Evolutionary conservation across 2,888 invertebrate species (phyloP).

Genomic region (Cerceris rybyensis): DNA sequence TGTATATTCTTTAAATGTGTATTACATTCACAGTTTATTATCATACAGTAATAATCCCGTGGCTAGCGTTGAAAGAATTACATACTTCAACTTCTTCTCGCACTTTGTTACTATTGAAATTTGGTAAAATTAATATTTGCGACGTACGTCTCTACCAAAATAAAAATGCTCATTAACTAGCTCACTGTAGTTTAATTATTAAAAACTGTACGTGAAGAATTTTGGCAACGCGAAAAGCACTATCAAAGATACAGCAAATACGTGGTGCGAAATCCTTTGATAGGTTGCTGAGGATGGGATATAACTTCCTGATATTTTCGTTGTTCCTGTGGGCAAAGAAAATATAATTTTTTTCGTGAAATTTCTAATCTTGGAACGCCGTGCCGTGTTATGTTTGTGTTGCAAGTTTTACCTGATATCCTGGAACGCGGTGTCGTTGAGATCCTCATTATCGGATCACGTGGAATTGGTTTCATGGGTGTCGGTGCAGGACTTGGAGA

Average conservation of each 20-base stretch:
- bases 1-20: no score
- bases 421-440: slow-evolving; percentile 71
- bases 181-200: slow-evolving; percentile 28
- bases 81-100: not conserved
- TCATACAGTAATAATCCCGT: no score
- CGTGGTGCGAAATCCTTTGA: not conserved
- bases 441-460: slow-evolving; percentile 76
- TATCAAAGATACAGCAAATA: slow-evolving; percentile 13
- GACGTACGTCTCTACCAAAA: not conserved
- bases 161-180: slow-evolving; percentile 34
- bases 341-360: slow-evolving; percentile 5
- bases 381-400: not conserved
- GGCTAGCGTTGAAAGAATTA: not conserved
- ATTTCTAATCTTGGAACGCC: not conserved
- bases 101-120: not conserved
- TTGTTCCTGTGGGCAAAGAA: slow-evolving; percentile 32
- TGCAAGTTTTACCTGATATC: slow-evolving; percentile 61
- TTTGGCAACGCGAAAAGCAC: slow-evolving; percentile 5
- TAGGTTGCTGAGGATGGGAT: slow-evolving; percentile 46
- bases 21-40: no score
- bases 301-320: slow-evolving; percentile 43
- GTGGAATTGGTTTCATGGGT: slow-evolving; percentile 72
- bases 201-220: slow-evolving; percentile 13
- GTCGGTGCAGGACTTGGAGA: slow-evolving; percentile 80
- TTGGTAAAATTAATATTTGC: not conserved